Evolutionary conservation across 1,140 invertebrate genomes (phyloP).

Genomic region (Drosophila teissieri): DNA sequence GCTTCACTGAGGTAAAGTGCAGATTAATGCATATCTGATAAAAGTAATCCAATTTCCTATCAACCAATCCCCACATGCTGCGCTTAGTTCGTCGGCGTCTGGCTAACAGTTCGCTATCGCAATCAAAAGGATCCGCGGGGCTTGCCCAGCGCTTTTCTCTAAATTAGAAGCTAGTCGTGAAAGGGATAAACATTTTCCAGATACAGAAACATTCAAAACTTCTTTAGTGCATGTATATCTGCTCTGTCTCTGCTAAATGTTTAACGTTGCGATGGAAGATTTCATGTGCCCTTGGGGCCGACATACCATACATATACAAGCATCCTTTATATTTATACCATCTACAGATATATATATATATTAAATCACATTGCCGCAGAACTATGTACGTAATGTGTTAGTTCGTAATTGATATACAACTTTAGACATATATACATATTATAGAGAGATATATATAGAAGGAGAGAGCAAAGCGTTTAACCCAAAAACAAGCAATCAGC

Average conservation of each 20-base stretch:
- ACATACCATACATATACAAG: slow-evolving; percentile 62
- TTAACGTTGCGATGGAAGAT: slow-evolving; percentile 59
- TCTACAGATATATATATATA: slow-evolving; percentile 58
- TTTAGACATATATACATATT: slow-evolving; percentile 67
- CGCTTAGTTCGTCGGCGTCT: slow-evolving; percentile 97
- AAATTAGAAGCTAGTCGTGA: slow-evolving; percentile 84
- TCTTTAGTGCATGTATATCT: slow-evolving; percentile 41
- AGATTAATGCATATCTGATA: not conserved
- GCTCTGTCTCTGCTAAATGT: slow-evolving; percentile 43
- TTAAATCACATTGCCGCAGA: slow-evolving; percentile 43
- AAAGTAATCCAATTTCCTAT: slow-evolving; percentile 2
- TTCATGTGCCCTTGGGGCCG: slow-evolving; percentile 54
- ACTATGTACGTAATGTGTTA: slow-evolving; percentile 65
- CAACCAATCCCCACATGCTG: slow-evolving; percentile 54
- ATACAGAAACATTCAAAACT: slow-evolving; percentile 32
- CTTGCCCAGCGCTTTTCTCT: slow-evolving; percentile 98
- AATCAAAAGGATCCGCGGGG: slow-evolving; percentile 98
- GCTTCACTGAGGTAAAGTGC: slow-evolving; percentile 95
- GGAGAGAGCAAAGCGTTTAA: slow-evolving; percentile 63
- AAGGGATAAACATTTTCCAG: slow-evolving; percentile 33
- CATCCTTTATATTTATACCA: slow-evolving; percentile 77
- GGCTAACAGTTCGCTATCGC: slow-evolving; percentile 97
- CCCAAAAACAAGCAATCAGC: slow-evolving; percentile 69
- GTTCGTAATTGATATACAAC: slow-evolving; percentile 64
- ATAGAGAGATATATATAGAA: slow-evolving; percentile 58